A percentile compares a stretch with the other conserved stretches of the same genome.
phyloP scores from a whole-genome alignment of 1,140 invertebrate species.

The Nasonia longicornis region DNA sequence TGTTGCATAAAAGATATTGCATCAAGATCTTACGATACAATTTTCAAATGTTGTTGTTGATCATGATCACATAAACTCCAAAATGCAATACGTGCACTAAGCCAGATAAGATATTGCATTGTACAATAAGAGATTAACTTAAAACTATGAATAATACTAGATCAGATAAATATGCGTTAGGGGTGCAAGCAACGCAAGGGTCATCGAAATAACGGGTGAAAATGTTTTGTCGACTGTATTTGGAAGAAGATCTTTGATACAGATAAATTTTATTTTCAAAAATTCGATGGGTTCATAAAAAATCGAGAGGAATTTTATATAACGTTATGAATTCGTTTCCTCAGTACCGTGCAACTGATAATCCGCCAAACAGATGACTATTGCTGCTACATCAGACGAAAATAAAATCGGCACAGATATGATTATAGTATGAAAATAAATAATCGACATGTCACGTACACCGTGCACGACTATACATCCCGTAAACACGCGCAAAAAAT shows the following conservation, averaged over 20 bases:
- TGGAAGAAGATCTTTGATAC: too few species aligned
- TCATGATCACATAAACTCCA: not conserved
- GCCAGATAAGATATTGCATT: not conserved
- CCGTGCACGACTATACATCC: too few species aligned
- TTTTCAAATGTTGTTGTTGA: not conserved
- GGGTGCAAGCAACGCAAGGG: too few species aligned
- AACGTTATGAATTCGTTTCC: not conserved
- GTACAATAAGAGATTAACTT: not conserved
- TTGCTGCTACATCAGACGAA: not conserved
- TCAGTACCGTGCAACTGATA: not conserved
- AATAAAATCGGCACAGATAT: not conserved
- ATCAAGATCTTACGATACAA: not conserved
- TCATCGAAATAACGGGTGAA: too few species aligned
- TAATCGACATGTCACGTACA: too few species aligned
- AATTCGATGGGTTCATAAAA: too few species aligned
- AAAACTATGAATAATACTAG: too few species aligned
- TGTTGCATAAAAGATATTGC: not conserved
- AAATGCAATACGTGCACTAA: not conserved
- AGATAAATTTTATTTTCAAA: too few species aligned
- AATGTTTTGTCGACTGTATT: too few species aligned
- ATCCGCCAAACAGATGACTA: not conserved
- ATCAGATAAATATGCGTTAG: too few species aligned
- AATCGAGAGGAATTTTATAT: not conserved
- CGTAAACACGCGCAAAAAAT: not conserved
- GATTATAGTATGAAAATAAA: not conserved